Conservation (phyloP, 37 sponge, comb jelly and placozoan species). For the Beroe forskalii region DNA sequence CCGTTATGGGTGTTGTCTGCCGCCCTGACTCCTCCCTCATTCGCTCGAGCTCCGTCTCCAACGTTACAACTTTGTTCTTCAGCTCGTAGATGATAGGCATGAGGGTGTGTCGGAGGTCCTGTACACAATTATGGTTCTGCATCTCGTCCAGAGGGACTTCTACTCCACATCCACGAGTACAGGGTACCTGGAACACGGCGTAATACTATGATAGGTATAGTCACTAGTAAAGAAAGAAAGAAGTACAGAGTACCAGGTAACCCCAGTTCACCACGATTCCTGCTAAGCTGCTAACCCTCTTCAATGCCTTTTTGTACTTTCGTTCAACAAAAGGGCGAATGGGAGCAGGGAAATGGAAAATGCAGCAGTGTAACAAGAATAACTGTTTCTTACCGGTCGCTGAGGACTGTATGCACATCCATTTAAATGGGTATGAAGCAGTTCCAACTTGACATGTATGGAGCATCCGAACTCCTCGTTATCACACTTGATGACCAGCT, state of each 20-base stretch:
- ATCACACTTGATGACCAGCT: conserved; percentile 83
- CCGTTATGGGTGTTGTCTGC: conserved; percentile 77
- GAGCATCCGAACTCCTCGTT: conserved; percentile 85
- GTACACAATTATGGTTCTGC: conserved; percentile 78
- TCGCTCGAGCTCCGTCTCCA: conserved; percentile 44
- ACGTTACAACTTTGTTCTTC: neutral
- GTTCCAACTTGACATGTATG: conserved; percentile 75
- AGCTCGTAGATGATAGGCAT: conserved; percentile 66
- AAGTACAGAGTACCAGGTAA: too few species aligned
- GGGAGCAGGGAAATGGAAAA: too few species aligned
- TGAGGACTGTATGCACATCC: conserved; percentile 88
- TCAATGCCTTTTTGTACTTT: too few species aligned
- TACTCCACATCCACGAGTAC: conserved; percentile 86
- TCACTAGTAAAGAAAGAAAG: too few species aligned
- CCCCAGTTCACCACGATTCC: too few species aligned
- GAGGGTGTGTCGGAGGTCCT: conserved; percentile 70
- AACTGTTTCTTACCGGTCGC: conserved; percentile 72
- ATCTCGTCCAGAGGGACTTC: conserved; percentile 80
- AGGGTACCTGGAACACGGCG: conserved; percentile 56
- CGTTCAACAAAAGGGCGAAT: too few species aligned
- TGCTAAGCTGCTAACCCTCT: too few species aligned
- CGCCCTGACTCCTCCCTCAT: conserved; percentile 76
- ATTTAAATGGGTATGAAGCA: conserved; percentile 73
- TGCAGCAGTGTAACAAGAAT: too few species aligned
- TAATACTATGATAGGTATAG: too few species aligned